These are phyloP conservation scores for Onychorhynchus coronatus DNA, from an alignment of 2,113 vertebrate genomes.

Conservation along the genomic window DNA sequence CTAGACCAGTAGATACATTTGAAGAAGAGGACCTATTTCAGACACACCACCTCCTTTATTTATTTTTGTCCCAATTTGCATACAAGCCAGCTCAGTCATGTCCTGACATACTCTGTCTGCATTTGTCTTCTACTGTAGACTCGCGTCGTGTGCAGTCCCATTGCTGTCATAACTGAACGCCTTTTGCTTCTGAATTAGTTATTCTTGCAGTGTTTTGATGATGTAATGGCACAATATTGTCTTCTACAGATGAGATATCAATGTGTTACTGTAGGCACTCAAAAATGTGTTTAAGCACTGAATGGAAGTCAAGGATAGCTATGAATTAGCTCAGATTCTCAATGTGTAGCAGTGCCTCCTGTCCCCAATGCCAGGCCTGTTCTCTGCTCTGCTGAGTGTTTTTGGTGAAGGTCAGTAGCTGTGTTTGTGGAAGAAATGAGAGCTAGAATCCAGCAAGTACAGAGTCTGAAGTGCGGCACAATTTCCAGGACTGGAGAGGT, in stretches of 20 bases:
- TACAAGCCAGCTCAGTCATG: background rate
- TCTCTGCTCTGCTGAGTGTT: background rate
- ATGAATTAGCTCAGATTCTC: background rate
- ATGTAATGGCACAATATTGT: background rate
- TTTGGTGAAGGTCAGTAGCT: background rate
- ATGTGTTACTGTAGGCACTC: background rate
- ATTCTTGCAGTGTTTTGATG: background rate
- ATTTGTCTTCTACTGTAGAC: background rate
- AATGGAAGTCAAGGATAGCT: background rate
- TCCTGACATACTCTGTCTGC: background rate
- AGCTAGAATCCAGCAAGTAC: background rate
- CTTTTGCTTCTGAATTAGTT: background rate
- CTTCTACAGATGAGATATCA: background rate
- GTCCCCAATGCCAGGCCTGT: background rate
- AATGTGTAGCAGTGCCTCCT: fast-evolving
- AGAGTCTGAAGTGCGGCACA: background rate
- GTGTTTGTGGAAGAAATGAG: background rate
- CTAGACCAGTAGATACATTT: background rate
- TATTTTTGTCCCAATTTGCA: background rate
- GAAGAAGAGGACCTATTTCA: background rate
- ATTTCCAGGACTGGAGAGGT: background rate
- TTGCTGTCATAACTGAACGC: background rate
- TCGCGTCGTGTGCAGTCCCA: background rate
- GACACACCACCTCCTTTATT: background rate
- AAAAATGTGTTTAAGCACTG: background rate